A percentile compares a stretch with the other conserved stretches of the same genome.
phyloP scores from a whole-genome alignment of 2,113 vertebrate genomes.

The Dasyprocta punctata region DNA sequence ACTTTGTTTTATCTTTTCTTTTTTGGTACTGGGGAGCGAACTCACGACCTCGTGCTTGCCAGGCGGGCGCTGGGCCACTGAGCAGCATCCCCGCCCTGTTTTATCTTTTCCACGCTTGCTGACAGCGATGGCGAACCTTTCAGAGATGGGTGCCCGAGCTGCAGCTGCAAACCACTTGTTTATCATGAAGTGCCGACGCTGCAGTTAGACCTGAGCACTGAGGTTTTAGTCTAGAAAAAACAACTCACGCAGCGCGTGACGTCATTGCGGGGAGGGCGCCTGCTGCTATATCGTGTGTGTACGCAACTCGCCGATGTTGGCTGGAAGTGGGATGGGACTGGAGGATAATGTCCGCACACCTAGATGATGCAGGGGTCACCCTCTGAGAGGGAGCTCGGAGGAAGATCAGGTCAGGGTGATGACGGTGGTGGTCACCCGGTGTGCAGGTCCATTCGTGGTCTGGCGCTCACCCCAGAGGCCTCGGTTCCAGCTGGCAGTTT shows the following conservation, averaged over 20 bases:
- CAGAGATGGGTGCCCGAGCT: not conserved
- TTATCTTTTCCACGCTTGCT: not conserved
- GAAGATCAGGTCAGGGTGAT: too few species aligned
- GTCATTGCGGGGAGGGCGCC: not conserved
- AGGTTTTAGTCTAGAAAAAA: not conserved
- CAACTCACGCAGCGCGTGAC: not conserved
- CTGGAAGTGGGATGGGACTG: not conserved
- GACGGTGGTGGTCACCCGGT: not conserved
- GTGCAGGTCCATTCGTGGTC: fast-evolving
- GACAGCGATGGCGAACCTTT: not conserved
- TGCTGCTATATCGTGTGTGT: not conserved
- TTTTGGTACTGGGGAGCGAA: too few species aligned
- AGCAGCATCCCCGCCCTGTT: not conserved
- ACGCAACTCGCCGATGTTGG: not conserved
- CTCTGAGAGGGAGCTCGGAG: not conserved
- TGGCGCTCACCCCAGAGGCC: not conserved
- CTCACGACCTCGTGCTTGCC: too few species aligned
- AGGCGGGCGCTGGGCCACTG: too few species aligned
- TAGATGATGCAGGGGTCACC: fast-evolving
- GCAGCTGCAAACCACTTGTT: not conserved
- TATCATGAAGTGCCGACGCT: not conserved
- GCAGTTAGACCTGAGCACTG: not conserved
- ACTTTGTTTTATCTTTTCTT: not conserved
- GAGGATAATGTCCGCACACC: not conserved
- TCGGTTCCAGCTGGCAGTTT: not conserved